Percentiles rank a stretch among this genome's conserved stretches.
Conservation (phyloP, 2,113 vertebrate genomes). For the Ornithorhynchus anatinus region DNA sequence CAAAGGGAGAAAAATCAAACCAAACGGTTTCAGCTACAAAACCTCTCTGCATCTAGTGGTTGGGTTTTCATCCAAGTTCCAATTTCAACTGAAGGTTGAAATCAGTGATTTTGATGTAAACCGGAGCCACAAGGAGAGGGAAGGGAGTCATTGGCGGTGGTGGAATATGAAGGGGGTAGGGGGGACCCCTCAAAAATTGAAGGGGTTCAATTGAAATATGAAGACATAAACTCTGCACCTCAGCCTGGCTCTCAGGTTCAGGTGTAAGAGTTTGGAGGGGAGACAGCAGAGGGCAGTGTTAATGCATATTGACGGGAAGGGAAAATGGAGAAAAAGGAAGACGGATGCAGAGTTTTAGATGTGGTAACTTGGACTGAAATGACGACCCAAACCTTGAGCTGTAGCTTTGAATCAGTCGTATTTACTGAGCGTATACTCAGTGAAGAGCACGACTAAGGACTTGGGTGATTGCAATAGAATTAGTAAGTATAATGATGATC, state of each 20-base stretch:
- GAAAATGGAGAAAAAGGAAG: neutral
- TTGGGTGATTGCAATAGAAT: no score
- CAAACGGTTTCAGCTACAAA: slow-evolving; percentile 24
- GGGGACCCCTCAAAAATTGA: neutral
- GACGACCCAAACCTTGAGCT: no score
- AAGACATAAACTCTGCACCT: no score
- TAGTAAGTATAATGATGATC: no score
- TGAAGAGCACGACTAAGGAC: no score
- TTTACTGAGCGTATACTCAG: no score
- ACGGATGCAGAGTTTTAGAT: neutral
- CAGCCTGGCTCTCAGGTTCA: neutral
- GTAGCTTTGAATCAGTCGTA: no score
- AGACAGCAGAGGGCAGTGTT: slow-evolving; percentile 55
- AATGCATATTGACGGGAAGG: slow-evolving; percentile 22
- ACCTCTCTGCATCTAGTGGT: slow-evolving; percentile 16
- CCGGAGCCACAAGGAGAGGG: slow-evolving; percentile 20
- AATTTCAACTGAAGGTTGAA: slow-evolving; percentile 44
- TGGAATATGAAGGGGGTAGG: neutral
- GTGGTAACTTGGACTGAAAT: no score
- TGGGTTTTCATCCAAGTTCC: slow-evolving; percentile 49
- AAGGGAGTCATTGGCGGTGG: slow-evolving; percentile 18
- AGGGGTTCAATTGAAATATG: no score
- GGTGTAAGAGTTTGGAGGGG: accelerated
- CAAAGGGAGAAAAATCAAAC: slow-evolving; percentile 20
- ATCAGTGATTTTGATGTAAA: slow-evolving; percentile 50